These are phyloP conservation scores for Plagodis pulveraria DNA, from an alignment of 2,888 invertebrate genomes.

Conservation along the genomic window DNA sequence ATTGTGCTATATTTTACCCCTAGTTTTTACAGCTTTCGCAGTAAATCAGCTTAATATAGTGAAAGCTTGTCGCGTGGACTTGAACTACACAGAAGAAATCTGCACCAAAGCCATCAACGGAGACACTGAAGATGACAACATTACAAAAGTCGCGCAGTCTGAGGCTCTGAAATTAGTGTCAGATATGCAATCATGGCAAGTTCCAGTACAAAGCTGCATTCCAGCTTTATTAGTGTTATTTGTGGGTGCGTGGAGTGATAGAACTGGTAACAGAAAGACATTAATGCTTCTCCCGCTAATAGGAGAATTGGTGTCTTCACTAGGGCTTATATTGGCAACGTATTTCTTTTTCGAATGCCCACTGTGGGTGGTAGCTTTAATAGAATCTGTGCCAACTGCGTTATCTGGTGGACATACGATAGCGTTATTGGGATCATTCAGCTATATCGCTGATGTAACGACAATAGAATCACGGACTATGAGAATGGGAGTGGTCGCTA, in stretches of 20 bases:
- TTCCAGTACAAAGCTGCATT: conserved; percentile 80
- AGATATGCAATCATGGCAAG: conserved; percentile 82
- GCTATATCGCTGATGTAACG: conserved; percentile 86
- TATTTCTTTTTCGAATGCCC: conserved; percentile 84
- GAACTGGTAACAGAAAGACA: conserved; percentile 83
- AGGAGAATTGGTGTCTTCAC: conserved; percentile 80
- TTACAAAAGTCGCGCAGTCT: conserved; percentile 61
- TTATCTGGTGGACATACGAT: conserved; percentile 85
- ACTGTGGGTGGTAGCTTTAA: conserved; percentile 79
- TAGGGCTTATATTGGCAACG: conserved; percentile 80
- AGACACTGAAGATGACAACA: conserved; percentile 53
- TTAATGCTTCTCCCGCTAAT: conserved; percentile 83
- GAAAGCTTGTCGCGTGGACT: conserved; percentile 83
- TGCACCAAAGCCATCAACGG: conserved; percentile 73
- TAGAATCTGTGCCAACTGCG: conserved; percentile 83
- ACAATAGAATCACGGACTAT: conserved; percentile 85
- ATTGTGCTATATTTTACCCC: conserved; percentile 86
- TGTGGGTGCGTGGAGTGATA: conserved; percentile 87
- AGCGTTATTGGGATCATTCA: conserved; percentile 84
- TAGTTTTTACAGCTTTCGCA: conserved; percentile 84
- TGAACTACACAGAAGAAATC: conserved; percentile 74
- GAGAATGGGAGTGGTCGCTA: conserved; percentile 85
- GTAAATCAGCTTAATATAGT: conserved; percentile 82
- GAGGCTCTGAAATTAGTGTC: conserved; percentile 74
- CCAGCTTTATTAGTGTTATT: conserved; percentile 84